Base-by-base conservation (phyloP, 2,888 invertebrate species). In the Eupithecia tripunctaria region DNA sequence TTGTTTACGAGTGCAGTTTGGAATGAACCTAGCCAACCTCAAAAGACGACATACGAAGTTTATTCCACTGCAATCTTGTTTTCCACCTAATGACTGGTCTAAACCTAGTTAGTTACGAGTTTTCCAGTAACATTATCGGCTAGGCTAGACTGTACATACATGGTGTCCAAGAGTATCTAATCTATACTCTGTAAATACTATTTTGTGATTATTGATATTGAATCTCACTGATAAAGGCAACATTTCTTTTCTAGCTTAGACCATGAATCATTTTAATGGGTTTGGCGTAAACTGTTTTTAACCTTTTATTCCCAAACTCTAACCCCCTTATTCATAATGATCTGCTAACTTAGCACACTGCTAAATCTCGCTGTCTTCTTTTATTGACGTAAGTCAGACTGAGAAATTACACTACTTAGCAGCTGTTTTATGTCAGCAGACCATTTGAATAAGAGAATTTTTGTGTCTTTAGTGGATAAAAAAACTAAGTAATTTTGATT, bases 31-130 rank as follows among this genome's bases (percentile, higher is more conserved):
- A 18, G 63, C 29, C 10, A 70, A 43, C 67, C 60, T 43, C 36
- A 32, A 64, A 32, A 63, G 29, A 70, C 32, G 67, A 63, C 71
- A 59, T 68, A 71, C 27, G 47, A 27, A 71, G 72, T 77, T 71
- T 64, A 73, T 75, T 68, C 51, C 41, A 69, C 75, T 66, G 67
- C 67, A 76, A 74, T 78, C 73, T 73, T 71, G 68, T 68, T 73
- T 60, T 69, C 68, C 38, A 74, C 59, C 27, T 72, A 72, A 75
- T 75, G 75, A 72, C 72, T 70, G 41, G 67, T 71, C 70, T 71
- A 72, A 75, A 73, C 68, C 51, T 73, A 64, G 68, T 74, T 62
- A 68, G 73, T 71, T 71, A 76, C 70, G 56, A 68, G 71, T 73
- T 71, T 68, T 74, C 67, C 47, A 72, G 43, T 32, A 36, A 70